phyloP scores from a whole-genome alignment of 2,888 invertebrate genomes.

The Drosophila subsilvestris region DNA sequence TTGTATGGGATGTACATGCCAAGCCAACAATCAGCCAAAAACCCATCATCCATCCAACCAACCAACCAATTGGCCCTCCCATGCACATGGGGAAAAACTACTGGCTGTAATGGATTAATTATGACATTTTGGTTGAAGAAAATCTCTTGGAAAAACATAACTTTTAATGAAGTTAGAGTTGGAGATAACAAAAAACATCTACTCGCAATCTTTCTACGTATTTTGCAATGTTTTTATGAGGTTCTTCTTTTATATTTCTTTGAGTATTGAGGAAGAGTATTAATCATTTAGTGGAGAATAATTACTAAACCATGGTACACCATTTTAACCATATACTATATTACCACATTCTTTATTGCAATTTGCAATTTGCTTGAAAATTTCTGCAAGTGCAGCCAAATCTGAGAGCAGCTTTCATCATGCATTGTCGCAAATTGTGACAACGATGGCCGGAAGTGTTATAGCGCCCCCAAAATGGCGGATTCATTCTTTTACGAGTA shows the following conservation, averaged over 20 bases:
- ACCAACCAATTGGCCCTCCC: conserved; percentile 26
- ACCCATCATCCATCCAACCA: conserved; percentile 22
- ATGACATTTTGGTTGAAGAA: neutral
- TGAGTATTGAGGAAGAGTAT: too few species aligned
- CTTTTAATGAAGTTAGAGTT: neutral
- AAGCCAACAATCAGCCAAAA: conserved; percentile 26
- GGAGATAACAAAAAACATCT: neutral
- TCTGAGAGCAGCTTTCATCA: conserved; percentile 38
- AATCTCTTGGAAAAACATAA: neutral
- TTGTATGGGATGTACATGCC: neutral
- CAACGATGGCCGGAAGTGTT: conserved; percentile 69
- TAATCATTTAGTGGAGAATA: too few species aligned
- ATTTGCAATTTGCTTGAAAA: neutral
- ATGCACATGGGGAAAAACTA: conserved; percentile 26
- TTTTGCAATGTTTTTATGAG: neutral
- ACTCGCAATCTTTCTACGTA: neutral
- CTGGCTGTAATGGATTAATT: conserved; percentile 9
- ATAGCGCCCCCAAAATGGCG: conserved; percentile 59
- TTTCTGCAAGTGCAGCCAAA: conserved; percentile 14
- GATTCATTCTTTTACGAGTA: neutral
- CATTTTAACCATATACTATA: too few species aligned
- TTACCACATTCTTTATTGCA: neutral
- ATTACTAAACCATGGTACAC: too few species aligned
- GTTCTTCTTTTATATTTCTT: too few species aligned
- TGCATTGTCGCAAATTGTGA: conserved; percentile 63